Evolutionary conservation across 2,888 invertebrate genomes (phyloP), one percentile per base, ranked within the genome.

Genomic region (Ornithoptera priamus): DNA sequence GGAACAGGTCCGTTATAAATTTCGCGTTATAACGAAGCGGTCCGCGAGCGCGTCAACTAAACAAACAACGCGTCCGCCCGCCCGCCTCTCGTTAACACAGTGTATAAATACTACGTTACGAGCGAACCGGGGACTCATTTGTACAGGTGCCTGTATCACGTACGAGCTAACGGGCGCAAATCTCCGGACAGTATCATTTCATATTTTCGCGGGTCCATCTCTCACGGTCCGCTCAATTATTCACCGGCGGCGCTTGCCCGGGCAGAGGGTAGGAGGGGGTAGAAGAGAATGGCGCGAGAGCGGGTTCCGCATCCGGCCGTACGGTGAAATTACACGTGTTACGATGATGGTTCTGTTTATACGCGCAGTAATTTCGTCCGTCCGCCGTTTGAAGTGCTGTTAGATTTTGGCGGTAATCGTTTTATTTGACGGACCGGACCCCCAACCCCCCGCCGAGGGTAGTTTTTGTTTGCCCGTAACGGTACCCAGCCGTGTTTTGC

Each of bases 301-400:
- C 72, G 78, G 73, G 71, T 65, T 72, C 80, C 78, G 80, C 85
- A 85, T 83, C 82, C 81, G 81, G 83, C 84, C 87, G 86, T 86
- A 85, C 86, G 81, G 84, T 80, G 84, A 86, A 86, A 88, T 89
- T 89, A 89, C 90, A 88, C 88, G 87, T 89, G 88, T 87, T 84
- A 89, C 89, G 86, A 90, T 89, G 87, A 88, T 88, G 84, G 86
- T 87, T 80, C 81, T 86, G 89, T 88, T 89, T 87, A 86, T 86
- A 82, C 84, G 79, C 71, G 79, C 82, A 81, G 84, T 83, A 85
- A 85, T 88, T 84, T 80, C 74, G 74, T 73, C 81, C 80, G 82
- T 81, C 79, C 81, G 78, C 78, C 78, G 85, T 85, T 85, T 87
- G 87, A 85, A 87, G 86, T 85, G 86, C 81, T 80, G 86, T 87